Conservation (phyloP, 2,113 vertebrate species). For the Cryptomyrus ogoouensis region DNA sequence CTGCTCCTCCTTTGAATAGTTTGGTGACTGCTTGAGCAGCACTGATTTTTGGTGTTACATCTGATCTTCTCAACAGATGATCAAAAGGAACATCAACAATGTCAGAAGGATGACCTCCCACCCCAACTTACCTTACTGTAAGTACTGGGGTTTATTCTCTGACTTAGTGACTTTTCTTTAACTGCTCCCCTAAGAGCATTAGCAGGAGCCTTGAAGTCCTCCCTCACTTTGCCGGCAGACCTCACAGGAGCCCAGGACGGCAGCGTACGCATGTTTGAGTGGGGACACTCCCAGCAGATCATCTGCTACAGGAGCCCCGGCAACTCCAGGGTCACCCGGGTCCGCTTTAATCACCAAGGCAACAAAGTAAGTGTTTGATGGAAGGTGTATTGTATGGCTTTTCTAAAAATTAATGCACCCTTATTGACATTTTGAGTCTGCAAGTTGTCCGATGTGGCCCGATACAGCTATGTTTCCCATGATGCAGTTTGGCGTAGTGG, state of each 20-base stretch:
- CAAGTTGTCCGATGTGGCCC: not conserved
- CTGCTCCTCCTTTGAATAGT: not conserved
- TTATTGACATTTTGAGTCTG: not conserved
- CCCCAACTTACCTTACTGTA: slow-evolving; percentile 95
- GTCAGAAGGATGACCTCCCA: slow-evolving; percentile 97
- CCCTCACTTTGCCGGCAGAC: slow-evolving; percentile 55
- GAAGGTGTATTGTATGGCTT: not conserved
- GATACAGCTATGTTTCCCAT: slow-evolving; percentile 5
- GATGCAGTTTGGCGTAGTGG: slow-evolving; percentile 86
- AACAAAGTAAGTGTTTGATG: slow-evolving; percentile 74
- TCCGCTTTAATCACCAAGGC: slow-evolving; percentile 94
- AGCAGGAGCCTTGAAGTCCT: not conserved
- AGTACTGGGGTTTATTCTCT: slow-evolving; percentile 52
- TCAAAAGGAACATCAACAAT: slow-evolving; percentile 91
- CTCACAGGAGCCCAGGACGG: slow-evolving; percentile 95
- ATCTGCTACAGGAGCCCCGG: slow-evolving; percentile 90
- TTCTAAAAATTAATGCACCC: not conserved
- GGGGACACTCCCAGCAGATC: slow-evolving; percentile 97
- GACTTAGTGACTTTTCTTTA: not conserved
- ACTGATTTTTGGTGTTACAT: not conserved
- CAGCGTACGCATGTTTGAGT: slow-evolving; percentile 97
- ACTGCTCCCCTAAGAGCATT: not conserved
- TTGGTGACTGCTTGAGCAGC: not conserved
- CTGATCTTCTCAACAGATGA: slow-evolving; percentile 69
- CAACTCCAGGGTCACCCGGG: slow-evolving; percentile 86